Percentiles rank a stretch among this genome's conserved stretches.
Conservation (phyloP, 2,888 invertebrate genomes). For the Dasypolia templi region DNA sequence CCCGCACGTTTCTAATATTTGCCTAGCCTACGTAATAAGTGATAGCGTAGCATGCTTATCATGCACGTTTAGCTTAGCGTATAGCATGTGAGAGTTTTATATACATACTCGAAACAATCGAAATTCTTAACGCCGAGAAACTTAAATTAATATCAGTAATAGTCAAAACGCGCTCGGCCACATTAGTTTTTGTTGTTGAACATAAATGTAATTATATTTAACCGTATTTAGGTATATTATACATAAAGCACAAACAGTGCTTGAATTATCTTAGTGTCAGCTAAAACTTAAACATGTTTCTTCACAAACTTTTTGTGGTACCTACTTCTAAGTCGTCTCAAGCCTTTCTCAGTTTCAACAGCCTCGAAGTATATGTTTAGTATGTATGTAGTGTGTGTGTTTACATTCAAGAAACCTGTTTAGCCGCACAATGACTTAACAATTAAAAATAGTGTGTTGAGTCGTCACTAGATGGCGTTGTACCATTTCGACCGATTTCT, state of each 20-base stretch:
- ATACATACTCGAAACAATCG: background rate
- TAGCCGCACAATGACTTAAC: too few species aligned
- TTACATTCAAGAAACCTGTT: too few species aligned
- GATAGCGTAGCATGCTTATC: too few species aligned
- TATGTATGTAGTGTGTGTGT: too few species aligned
- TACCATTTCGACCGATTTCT: too few species aligned
- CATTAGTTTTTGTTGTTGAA: background rate
- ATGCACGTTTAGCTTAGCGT: too few species aligned
- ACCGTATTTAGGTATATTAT: too few species aligned
- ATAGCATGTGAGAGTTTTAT: background rate
- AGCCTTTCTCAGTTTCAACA: background rate
- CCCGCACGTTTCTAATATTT: background rate
- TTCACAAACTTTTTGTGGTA: background rate
- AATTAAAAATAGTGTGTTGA: too few species aligned
- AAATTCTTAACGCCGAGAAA: background rate
- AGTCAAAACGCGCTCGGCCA: too few species aligned
- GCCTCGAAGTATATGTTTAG: background rate
- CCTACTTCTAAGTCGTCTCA: constrained; percentile 1
- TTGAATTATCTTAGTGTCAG: background rate
- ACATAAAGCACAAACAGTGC: background rate
- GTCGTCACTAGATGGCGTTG: too few species aligned
- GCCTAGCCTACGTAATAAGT: background rate
- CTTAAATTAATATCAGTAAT: background rate
- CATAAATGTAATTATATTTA: background rate
- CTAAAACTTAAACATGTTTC: constrained; percentile 10